Evolutionary conservation across 2,888 invertebrate genomes (phyloP).

Genomic region (Xanthostigma xanthostigma): DNA sequence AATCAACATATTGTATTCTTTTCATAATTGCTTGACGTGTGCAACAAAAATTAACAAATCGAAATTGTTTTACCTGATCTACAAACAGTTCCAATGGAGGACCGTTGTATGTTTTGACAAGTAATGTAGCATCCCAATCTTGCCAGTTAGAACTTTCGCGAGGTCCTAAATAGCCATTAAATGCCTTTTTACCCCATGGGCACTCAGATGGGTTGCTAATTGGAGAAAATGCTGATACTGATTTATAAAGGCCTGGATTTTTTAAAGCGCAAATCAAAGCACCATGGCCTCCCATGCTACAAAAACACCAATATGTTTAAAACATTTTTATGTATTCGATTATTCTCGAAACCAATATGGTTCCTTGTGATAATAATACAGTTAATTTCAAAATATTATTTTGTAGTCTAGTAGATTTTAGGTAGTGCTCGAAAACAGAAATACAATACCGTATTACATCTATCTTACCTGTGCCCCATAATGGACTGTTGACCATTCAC

Average conservation of each 20-base stretch:
- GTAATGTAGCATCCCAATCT: conserved; percentile 77
- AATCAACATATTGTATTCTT: not conserved
- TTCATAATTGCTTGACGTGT: not conserved
- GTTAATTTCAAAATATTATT: conserved; percentile 2
- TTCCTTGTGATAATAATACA: too few species aligned
- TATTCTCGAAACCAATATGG: too few species aligned
- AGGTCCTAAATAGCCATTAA: conserved; percentile 64
- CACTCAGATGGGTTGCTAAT: conserved; percentile 77
- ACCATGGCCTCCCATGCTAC: conserved; percentile 97
- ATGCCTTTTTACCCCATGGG: conserved; percentile 80
- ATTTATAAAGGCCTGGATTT: conserved; percentile 75
- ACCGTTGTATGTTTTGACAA: conserved; percentile 70
- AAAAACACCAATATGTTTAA: conserved; percentile 19
- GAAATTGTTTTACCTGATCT: conserved; percentile 54
- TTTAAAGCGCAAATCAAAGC: conserved; percentile 79
- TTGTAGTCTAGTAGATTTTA: not conserved
- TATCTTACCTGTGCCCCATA: conserved; percentile 60
- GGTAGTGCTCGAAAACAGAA: too few species aligned
- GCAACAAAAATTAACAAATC: not conserved
- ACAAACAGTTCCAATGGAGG: conserved; percentile 70
- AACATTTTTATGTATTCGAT: not conserved
- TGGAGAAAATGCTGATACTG: conserved; percentile 90
- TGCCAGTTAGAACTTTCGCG: conserved; percentile 48
- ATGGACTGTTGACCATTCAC: conserved; percentile 49
- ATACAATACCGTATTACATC: not conserved